Evolutionary conservation across 1,140 invertebrate genomes (phyloP).

Genomic region (Helicorthomorpha holstii): DNA sequence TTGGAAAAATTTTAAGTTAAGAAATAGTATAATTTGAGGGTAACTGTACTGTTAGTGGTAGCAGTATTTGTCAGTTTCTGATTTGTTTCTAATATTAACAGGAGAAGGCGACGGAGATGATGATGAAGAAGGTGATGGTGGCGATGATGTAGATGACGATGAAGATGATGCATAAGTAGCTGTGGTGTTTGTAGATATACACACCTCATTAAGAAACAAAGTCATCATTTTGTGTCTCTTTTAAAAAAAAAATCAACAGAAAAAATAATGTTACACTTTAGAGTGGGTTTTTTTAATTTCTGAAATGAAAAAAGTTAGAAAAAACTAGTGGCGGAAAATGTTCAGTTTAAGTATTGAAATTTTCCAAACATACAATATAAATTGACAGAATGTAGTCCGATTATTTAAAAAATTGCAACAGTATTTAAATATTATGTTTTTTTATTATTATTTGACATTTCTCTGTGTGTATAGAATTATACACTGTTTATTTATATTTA

Average conservation of each 20-base stretch:
- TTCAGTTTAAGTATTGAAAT: not conserved
- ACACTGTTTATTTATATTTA: not conserved
- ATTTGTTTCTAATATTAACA: slow-evolving; percentile 2
- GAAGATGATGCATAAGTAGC: slow-evolving; percentile 7
- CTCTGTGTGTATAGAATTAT: not conserved
- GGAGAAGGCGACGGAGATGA: slow-evolving; percentile 11
- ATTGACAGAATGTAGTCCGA: too few species aligned
- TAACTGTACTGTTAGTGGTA: too few species aligned
- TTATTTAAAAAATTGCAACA: too few species aligned
- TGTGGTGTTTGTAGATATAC: not conserved
- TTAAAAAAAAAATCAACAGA: not conserved
- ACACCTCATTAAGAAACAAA: slow-evolving; percentile 2
- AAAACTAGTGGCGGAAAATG: not conserved
- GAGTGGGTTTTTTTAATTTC: not conserved
- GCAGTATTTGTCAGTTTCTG: not conserved
- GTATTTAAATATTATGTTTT: not conserved
- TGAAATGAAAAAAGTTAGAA: not conserved
- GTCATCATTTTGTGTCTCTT: slow-evolving; percentile 7
- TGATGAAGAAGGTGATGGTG: slow-evolving; percentile 12
- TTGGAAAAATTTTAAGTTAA: not conserved
- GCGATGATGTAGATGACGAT: slow-evolving; percentile 8
- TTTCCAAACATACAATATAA: not conserved
- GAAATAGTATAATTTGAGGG: too few species aligned
- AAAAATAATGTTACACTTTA: not conserved
- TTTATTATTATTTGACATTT: not conserved